Percentiles rank a stretch among this genome's conserved stretches.
Evolutionary conservation across 2,888 invertebrate genomes (phyloP).

Genomic region (Drosophila mulleri): DNA sequence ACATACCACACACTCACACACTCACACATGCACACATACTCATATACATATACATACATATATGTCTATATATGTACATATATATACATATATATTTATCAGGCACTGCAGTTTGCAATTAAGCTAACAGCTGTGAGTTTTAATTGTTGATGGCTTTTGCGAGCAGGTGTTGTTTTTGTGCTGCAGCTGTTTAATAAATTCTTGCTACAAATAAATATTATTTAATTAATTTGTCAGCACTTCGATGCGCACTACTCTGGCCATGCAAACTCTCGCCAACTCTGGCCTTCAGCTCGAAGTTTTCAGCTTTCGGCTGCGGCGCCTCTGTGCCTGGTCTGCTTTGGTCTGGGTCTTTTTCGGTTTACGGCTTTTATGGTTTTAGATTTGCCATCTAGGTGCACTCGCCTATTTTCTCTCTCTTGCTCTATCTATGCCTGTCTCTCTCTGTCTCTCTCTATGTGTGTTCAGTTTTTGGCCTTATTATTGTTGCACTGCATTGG

Average conservation of each 20-base stretch:
- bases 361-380: slow-evolving; percentile 35
- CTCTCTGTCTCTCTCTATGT: not conserved
- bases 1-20: not conserved
- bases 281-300: slow-evolving; percentile 29
- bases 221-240: slow-evolving; percentile 68
- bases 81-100: not conserved
- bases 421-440: slow-evolving; percentile 15
- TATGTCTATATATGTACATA: not conserved
- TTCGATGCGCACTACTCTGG: not conserved
- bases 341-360: slow-evolving; percentile 23
- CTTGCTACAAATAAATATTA: slow-evolving; percentile 66
- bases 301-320: slow-evolving; percentile 38
- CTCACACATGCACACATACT: not conserved
- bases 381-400: slow-evolving; percentile 24
- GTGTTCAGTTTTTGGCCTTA: slow-evolving; percentile 49
- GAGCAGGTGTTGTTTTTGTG: slow-evolving; percentile 13
- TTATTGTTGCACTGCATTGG: slow-evolving; percentile 49
- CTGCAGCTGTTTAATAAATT: slow-evolving; percentile 59
- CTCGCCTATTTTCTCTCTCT: slow-evolving; percentile 17
- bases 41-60: not conserved
- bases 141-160: slow-evolving; percentile 42
- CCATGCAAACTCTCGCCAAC: slow-evolving; percentile 3
- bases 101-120: slow-evolving; percentile 68
- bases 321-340: slow-evolving; percentile 6
- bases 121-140: slow-evolving; percentile 70